Base-by-base conservation (phyloP, 2,113 vertebrate genomes). In the Cyanistes caeruleus region DNA sequence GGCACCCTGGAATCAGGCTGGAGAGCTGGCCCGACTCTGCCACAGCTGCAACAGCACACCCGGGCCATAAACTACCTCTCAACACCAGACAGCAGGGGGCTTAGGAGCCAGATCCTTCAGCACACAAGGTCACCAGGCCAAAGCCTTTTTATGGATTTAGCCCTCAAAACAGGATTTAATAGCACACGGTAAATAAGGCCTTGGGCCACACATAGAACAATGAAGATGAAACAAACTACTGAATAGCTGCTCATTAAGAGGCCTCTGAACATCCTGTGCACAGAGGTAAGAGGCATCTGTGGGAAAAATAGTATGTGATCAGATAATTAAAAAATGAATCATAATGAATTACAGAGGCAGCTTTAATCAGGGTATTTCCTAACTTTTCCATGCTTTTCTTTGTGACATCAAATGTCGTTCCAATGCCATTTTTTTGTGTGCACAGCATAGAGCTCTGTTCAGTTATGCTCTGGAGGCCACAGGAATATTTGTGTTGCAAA, bases 201-300 rank as follows among this genome's bases (percentile, higher is more conserved):
- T 79, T 95, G 87, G 95, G 96, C 94, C 96, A 97, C 94, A 95
- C 93, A 93, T 95, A 93, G 87, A 97, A 97, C 95, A 97, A 97
- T 95, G 93, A 94, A 91, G 94, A 96, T 95, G 80, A 95, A 97
- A 89, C 84, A 49, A 89, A 82, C 58, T 87, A 30, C 87, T 75
- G 84, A 95, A 94, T 94, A 76, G 87, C 39, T 89, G 69, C 89
- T 97, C 89, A 90, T 96, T 93, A 95, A 76, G 80, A 58, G 92
- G 12, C 62, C 84, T 87, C 90, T 51, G 90, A 87, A 94, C 86
- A 97, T 95, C 96, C 95, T 96, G 90, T 95, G 87, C 62, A 13
- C 84, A 92, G 81, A 89, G 87, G 91, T 78, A 87, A 77, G 91
- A 78, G 69, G 14, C 31, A 19, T 86, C 69, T 79, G 80, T 6